Percentiles rank a stretch among this genome's conserved stretches.
phyloP scores from a whole-genome alignment of 1,140 invertebrate species.

The Onthophagus taurus region DNA sequence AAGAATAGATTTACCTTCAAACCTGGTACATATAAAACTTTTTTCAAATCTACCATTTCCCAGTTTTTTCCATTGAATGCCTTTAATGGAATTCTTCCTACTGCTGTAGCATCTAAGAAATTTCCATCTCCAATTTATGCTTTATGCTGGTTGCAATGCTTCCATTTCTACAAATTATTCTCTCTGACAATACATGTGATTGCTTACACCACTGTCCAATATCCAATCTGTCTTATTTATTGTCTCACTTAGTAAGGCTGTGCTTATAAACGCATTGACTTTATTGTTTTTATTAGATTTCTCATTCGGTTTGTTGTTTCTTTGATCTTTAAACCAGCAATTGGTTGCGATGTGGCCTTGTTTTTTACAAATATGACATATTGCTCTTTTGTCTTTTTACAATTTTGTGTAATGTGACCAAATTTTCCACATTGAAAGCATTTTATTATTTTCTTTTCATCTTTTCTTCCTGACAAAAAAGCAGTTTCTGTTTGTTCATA shows the following conservation, averaged over 20 bases:
- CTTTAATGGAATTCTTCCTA: background rate
- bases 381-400: background rate
- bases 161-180: slow-evolving; percentile 5
- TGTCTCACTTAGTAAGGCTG: slow-evolving; percentile 4
- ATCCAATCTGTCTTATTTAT: background rate
- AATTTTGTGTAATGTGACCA: slow-evolving; percentile 8
- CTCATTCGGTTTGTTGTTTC: slow-evolving; percentile 1
- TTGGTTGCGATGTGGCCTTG: background rate
- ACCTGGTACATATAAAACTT: slow-evolving; percentile 11
- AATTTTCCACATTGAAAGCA: background rate
- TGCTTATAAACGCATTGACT: slow-evolving; percentile 8
- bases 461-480: slow-evolving; percentile 1
- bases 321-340: slow-evolving; percentile 10
- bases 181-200: slow-evolving; percentile 8
- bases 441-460: background rate
- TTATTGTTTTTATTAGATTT: no score
- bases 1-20: slow-evolving; percentile 9
- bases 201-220: slow-evolving; percentile 7
- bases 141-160: background rate
- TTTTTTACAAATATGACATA: slow-evolving; percentile 12
- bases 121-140: slow-evolving; percentile 5
- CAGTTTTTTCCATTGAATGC: slow-evolving; percentile 2
- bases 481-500: slow-evolving; percentile 12
- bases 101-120: background rate
- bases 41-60: background rate